Evolutionary conservation across 2,797 vertebrate species (phyloP).

Genomic region (Mallotus villosus): DNA sequence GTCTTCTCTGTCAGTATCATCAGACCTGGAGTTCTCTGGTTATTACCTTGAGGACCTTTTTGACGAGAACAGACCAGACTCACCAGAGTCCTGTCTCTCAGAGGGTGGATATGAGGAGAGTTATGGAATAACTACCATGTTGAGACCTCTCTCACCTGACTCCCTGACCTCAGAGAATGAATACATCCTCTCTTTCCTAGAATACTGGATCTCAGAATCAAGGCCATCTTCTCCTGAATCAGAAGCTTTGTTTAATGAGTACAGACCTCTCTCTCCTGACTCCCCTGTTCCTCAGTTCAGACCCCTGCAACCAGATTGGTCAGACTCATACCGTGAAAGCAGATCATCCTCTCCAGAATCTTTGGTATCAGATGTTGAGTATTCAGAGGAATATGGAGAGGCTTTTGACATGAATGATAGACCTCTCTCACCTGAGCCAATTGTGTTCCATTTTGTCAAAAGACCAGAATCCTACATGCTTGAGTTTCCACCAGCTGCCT

Average conservation of each 20-base stretch:
- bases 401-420: background rate
- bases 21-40: slow-evolving; percentile 20
- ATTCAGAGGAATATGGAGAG: background rate
- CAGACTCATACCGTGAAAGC: too few relatives aligned
- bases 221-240: slow-evolving; percentile 12
- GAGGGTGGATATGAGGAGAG: background rate
- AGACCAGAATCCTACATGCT: background rate
- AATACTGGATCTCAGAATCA: background rate
- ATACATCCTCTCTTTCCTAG: slow-evolving; percentile 29
- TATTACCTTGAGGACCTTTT: slow-evolving; percentile 4
- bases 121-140: background rate
- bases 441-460: background rate
- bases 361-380: slow-evolving; percentile 9
- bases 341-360: background rate
- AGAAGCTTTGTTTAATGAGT: background rate
- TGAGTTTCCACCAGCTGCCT: background rate
- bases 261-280: slow-evolving; percentile 4
- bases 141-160: slow-evolving; percentile 17
- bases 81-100: background rate
- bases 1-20: background rate
- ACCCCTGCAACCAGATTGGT: background rate
- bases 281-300: slow-evolving; percentile 3
- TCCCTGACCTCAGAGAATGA: slow-evolving; percentile 15
- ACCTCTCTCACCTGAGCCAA: background rate
- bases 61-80: slow-evolving; percentile 4